Evolutionary conservation across 2,888 invertebrate genomes (phyloP).

Genomic region (Pandemis heparana): DNA sequence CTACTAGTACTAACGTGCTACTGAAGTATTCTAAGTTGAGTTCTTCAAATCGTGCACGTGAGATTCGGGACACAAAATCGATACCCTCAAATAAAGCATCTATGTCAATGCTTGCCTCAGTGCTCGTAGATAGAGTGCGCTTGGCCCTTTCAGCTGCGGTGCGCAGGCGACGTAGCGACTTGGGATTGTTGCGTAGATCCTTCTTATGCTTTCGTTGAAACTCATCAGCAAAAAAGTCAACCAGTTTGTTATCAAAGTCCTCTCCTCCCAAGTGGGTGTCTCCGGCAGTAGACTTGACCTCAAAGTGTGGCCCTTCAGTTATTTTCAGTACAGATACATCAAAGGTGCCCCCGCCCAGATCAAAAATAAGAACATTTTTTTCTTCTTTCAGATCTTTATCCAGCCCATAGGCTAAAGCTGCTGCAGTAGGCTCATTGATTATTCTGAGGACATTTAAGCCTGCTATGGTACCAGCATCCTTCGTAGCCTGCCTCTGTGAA

Average conservation of each 20-base stretch:
- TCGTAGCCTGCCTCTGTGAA: slow-evolving; percentile 91
- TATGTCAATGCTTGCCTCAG: slow-evolving; percentile 90
- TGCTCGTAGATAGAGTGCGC: slow-evolving; percentile 90
- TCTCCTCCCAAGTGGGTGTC: slow-evolving; percentile 95
- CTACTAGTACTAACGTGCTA: slow-evolving; percentile 90
- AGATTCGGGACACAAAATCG: slow-evolving; percentile 88
- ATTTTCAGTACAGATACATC: slow-evolving; percentile 94
- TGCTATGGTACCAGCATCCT: slow-evolving; percentile 91
- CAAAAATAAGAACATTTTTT: slow-evolving; percentile 87
- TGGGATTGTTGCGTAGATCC: slow-evolving; percentile 87
- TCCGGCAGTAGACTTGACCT: slow-evolving; percentile 93
- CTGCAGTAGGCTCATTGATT: slow-evolving; percentile 93
- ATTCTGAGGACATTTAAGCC: slow-evolving; percentile 92
- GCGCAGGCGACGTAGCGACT: slow-evolving; percentile 88
- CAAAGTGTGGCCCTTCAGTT: slow-evolving; percentile 91
- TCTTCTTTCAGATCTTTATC: slow-evolving; percentile 88
- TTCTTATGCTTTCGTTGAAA: slow-evolving; percentile 90
- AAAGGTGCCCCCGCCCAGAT: slow-evolving; percentile 89
- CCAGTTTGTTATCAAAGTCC: slow-evolving; percentile 88
- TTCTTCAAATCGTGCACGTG: slow-evolving; percentile 91
- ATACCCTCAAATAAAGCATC: slow-evolving; percentile 91
- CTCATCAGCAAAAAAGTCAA: slow-evolving; percentile 88
- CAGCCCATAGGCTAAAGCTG: slow-evolving; percentile 89
- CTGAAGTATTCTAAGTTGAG: slow-evolving; percentile 90
- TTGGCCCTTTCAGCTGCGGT: slow-evolving; percentile 92